A percentile compares a stretch with the other conserved stretches of the same genome.
These are phyloP conservation scores for Premnoplex brunnescens DNA, from an alignment of 2,797 vertebrate genomes.

Conservation along the genomic window DNA sequence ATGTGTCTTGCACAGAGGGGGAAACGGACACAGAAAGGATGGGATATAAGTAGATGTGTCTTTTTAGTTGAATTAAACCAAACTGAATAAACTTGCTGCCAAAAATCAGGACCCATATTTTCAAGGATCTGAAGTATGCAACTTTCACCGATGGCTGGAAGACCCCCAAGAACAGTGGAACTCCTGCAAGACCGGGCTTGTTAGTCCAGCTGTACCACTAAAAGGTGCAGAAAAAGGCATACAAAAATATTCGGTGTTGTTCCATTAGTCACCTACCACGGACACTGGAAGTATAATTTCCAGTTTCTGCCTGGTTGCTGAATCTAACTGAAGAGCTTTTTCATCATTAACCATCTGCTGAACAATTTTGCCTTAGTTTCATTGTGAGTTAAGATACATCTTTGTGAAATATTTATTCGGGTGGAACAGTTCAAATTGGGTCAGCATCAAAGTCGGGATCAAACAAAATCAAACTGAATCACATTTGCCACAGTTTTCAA, in stretches of 20 bases:
- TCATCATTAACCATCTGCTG: neutral
- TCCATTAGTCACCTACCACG: neutral
- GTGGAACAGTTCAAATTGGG: neutral
- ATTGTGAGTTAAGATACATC: neutral
- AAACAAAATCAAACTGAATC: neutral
- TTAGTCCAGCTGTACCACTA: neutral
- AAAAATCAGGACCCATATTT: neutral
- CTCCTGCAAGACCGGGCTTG: neutral
- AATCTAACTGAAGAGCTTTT: neutral
- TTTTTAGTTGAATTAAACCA: neutral
- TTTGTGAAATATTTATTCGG: neutral
- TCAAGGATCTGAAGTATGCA: neutral
- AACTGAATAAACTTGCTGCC: neutral
- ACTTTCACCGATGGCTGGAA: neutral
- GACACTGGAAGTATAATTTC: neutral
- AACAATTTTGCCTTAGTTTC: neutral
- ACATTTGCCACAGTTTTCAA: neutral
- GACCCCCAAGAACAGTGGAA: neutral
- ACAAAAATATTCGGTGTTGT: neutral
- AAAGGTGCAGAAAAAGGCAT: neutral
- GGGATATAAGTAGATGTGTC: neutral
- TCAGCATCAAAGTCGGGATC: neutral
- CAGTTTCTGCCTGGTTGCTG: neutral
- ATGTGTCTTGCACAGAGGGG: neutral
- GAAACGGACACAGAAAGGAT: neutral